Evolutionary conservation across 2,113 vertebrate genomes (phyloP), one percentile per base, ranked within the genome.

Genomic region (Psittacula cyanocephala): DNA sequence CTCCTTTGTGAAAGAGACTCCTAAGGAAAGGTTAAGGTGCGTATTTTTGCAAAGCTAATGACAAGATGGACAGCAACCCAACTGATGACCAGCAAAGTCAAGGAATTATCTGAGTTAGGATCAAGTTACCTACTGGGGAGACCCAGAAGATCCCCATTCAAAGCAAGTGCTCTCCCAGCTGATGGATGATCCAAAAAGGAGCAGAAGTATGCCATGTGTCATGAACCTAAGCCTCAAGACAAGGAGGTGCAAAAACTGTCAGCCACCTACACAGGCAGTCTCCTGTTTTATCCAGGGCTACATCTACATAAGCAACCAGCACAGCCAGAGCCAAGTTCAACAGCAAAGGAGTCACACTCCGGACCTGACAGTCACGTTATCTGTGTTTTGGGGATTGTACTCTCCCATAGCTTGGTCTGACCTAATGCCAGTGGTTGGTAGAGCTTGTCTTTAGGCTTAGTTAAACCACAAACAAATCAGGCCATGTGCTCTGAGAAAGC

Each of bases 291-390:
- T 12, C n/a, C 33, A 50, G 37, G 67, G 71, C 77, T 59, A 59
- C 1, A 0, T 57, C 70, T 57, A 50, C 33, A 37, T 0, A 1
- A 63, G 52, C 52, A 29, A 35, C 9, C 22, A 55, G 55, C 62
- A 86, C 24, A 39, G 65, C 44, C 60, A 49, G 39, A 65, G 39
- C 25, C 35, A 60, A 39, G 13, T 15, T n/a, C 2, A 2, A 35
- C 25, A 90, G 47, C 64, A 83, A 64, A 82, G 49, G 3, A 68
- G 28, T 25, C 39, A 11, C 52, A 35, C 57, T 55, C 67, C 50
- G 67, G 52, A 86, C 22, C 14, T 2, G 10, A 59, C 0, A 1
- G 50, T 63, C 50, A 24, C 0, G 0, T 50, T 43, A 53, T 11
- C 37, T 23, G 3, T 39, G 60, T 43, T 81, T 62, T 2, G 3